Percentiles rank a stretch among this genome's conserved stretches.
phyloP scores from a whole-genome alignment of 1,140 invertebrate species.

The Choristoneura fumiferana region DNA sequence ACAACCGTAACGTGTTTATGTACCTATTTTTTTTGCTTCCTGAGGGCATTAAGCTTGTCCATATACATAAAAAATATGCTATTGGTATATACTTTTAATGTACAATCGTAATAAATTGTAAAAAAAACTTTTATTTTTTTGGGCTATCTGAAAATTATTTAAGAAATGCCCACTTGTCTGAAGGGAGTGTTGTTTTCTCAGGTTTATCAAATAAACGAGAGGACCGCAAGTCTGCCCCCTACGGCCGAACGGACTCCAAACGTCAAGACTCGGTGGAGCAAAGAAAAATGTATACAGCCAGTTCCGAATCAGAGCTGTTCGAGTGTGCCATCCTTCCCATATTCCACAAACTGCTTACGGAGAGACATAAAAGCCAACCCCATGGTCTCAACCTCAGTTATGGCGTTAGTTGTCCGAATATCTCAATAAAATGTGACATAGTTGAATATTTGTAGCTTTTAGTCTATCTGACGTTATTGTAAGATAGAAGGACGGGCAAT shows the following conservation, averaged over 20 bases:
- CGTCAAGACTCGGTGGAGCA: conserved; percentile 64
- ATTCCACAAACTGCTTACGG: conserved; percentile 92
- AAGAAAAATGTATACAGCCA: conserved; percentile 85
- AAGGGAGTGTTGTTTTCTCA: conserved; percentile 33
- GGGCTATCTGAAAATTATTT: too few relatives aligned
- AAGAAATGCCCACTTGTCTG: too few relatives aligned
- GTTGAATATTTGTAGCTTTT: conserved; percentile 91
- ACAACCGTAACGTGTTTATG: too few relatives aligned
- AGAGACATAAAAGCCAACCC: conserved; percentile 84
- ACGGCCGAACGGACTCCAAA: conserved; percentile 57
- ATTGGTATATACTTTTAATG: too few relatives aligned
- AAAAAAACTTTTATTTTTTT: too few relatives aligned
- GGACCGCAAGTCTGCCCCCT: conserved; percentile 64
- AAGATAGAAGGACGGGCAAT: not conserved
- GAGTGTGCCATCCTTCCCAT: conserved; percentile 91
- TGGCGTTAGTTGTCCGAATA: conserved; percentile 94
- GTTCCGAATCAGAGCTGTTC: conserved; percentile 90
- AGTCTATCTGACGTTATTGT: not conserved
- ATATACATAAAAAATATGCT: too few relatives aligned
- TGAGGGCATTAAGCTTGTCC: too few relatives aligned
- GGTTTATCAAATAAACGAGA: conserved; percentile 61
- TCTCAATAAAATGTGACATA: conserved; percentile 97
- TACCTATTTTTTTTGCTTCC: too few relatives aligned
- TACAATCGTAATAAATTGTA: too few relatives aligned
- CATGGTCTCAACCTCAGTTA: conserved; percentile 84